These are phyloP conservation scores for Azemiops feae DNA, from an alignment of 2,113 vertebrate species.

Conservation along the genomic window DNA sequence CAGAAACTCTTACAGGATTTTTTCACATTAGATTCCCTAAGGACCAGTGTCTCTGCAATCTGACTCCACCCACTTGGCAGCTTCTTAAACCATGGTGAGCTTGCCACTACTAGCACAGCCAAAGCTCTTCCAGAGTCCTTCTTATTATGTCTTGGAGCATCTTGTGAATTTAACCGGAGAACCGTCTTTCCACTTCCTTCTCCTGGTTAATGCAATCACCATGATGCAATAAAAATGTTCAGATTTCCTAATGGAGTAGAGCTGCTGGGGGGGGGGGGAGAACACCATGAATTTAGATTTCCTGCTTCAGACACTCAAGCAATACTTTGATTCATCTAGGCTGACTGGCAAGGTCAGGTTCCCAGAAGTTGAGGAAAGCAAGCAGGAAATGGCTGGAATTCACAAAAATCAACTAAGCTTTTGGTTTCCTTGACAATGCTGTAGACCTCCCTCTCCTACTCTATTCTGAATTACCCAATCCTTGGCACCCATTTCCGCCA, in stretches of 20 bases:
- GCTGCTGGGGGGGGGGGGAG: background rate
- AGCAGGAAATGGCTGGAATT: background rate
- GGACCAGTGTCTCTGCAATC: background rate
- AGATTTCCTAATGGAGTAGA: background rate
- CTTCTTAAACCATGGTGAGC: background rate
- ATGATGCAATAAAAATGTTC: background rate
- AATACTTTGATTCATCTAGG: background rate
- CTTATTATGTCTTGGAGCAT: background rate
- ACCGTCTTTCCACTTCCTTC: background rate
- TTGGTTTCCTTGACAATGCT: background rate
- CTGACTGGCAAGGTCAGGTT: background rate
- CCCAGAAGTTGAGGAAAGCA: background rate
- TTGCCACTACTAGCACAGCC: background rate
- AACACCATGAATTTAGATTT: background rate
- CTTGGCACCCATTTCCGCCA: background rate
- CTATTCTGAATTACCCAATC: slow-evolving; percentile 2
- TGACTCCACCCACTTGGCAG: background rate
- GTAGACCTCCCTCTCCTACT: background rate
- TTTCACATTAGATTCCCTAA: background rate
- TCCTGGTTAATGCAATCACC: background rate
- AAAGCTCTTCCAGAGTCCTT: background rate
- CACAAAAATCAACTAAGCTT: background rate
- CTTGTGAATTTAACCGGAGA: background rate
- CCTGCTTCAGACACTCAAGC: background rate
- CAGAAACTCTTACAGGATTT: background rate